Conservation (phyloP, 2,113 vertebrate genomes). For the Abramis brama region DNA sequence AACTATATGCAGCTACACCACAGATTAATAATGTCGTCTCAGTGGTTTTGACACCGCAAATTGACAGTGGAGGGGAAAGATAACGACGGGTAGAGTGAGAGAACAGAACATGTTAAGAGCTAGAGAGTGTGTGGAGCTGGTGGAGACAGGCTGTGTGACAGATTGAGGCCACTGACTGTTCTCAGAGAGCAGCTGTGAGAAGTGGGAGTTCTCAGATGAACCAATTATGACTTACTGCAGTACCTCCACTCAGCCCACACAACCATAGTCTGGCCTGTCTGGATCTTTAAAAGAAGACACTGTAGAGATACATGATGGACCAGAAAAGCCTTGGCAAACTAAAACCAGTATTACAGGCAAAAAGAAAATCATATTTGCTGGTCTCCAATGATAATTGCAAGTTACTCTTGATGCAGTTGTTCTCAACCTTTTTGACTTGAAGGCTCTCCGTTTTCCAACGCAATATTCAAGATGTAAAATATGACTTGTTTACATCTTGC, state of each 20-base stretch:
- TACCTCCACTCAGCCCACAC: constrained; percentile 28
- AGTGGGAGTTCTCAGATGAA: constrained; percentile 63
- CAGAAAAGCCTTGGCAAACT: not conserved
- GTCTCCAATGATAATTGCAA: not conserved
- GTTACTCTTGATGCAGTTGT: no score
- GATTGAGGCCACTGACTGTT: constrained; percentile 76
- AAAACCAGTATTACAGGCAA: not conserved
- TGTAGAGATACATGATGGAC: not conserved
- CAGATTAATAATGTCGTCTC: constrained; percentile 3
- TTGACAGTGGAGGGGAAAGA: not conserved
- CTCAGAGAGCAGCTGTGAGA: constrained; percentile 68
- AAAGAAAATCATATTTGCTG: not conserved
- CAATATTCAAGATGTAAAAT: no score
- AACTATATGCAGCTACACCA: not conserved
- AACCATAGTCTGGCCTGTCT: constrained; percentile 33
- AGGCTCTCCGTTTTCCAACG: no score
- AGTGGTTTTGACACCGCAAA: not conserved
- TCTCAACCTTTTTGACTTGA: no score
- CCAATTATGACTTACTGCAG: constrained; percentile 46
- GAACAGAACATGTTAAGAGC: constrained; percentile 4
- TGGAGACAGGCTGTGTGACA: constrained; percentile 65
- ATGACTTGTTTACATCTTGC: no score
- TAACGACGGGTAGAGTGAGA: not conserved
- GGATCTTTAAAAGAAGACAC: not conserved
- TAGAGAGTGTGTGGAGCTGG: constrained; percentile 46